Evolutionary conservation across 2,888 invertebrate genomes (phyloP).

Genomic region (Idaea dimidiata): DNA sequence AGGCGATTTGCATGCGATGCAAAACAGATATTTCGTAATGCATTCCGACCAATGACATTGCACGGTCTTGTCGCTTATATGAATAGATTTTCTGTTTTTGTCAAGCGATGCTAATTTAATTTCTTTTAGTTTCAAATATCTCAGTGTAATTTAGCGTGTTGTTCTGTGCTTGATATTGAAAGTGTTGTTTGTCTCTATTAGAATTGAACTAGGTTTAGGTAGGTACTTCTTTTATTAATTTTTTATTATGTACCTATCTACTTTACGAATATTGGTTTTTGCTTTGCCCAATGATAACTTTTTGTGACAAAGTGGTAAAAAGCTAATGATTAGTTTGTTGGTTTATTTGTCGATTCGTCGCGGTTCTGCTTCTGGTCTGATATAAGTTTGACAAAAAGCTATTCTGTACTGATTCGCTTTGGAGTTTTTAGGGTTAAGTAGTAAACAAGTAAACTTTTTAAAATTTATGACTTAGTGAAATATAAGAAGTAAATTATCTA

Average conservation of each 20-base stretch:
- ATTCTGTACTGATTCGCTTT: not conserved
- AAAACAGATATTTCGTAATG: constrained; percentile 51
- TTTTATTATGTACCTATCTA: not conserved
- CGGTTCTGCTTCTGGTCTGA: not conserved
- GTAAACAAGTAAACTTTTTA: too few relatives aligned
- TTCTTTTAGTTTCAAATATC: not conserved
- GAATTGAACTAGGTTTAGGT: not conserved
- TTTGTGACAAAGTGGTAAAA: not conserved
- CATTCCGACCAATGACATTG: constrained; percentile 48
- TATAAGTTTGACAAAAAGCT: not conserved
- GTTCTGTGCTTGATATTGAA: not conserved
- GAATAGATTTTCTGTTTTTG: not conserved
- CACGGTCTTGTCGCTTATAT: constrained; percentile 11
- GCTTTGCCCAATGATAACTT: not conserved
- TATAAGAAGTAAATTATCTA: too few relatives aligned
- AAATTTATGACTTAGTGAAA: too few relatives aligned
- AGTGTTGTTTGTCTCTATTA: not conserved
- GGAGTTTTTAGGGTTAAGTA: not conserved
- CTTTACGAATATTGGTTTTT: not conserved
- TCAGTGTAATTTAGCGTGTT: not conserved
- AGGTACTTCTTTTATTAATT: not conserved
- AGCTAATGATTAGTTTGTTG: not conserved
- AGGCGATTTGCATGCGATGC: constrained; percentile 58
- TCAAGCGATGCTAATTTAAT: not conserved
- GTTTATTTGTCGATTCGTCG: not conserved